These are phyloP conservation scores for Mantis religiosa DNA, from an alignment of 2,888 invertebrate species.

Conservation along the genomic window DNA sequence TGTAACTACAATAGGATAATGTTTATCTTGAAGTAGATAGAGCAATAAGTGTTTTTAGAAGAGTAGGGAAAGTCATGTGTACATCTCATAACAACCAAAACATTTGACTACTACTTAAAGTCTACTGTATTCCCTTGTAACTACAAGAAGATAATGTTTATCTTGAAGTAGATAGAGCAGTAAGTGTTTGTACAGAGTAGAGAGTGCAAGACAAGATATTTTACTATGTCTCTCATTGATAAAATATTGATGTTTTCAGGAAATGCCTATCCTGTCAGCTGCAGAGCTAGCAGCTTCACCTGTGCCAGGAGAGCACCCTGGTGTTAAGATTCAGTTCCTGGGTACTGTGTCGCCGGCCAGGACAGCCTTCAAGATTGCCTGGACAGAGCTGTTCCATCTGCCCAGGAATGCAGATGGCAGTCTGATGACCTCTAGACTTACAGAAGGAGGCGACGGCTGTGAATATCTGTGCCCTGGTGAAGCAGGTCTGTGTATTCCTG, in stretches of 20 bases:
- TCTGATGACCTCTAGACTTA: constrained; percentile 70
- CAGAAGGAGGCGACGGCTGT: constrained; percentile 62
- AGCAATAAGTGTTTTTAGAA: no score
- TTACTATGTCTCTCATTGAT: no score
- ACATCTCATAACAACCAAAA: no score
- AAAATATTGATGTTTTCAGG: not conserved
- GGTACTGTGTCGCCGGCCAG: constrained; percentile 74
- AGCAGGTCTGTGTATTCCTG: constrained; percentile 77
- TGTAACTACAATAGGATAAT: no score
- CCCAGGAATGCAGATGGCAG: constrained; percentile 80
- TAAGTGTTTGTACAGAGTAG: no score
- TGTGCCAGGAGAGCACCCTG: constrained; percentile 21
- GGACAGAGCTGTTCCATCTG: constrained; percentile 84
- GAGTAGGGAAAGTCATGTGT: no score
- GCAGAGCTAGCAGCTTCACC: constrained; percentile 57
- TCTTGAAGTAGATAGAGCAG: no score
- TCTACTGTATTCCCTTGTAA: no score
- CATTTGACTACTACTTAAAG: no score
- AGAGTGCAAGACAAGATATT: no score
- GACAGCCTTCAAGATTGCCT: constrained; percentile 82
- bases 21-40: no score
- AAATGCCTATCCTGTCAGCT: constrained; percentile 70
- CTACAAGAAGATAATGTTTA: no score
- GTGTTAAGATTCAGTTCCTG: constrained; percentile 38
- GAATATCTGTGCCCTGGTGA: constrained; percentile 86